These are phyloP conservation scores for Pyrocephalus nanus DNA, from an alignment of 2,797 vertebrate genomes.

Conservation along the genomic window DNA sequence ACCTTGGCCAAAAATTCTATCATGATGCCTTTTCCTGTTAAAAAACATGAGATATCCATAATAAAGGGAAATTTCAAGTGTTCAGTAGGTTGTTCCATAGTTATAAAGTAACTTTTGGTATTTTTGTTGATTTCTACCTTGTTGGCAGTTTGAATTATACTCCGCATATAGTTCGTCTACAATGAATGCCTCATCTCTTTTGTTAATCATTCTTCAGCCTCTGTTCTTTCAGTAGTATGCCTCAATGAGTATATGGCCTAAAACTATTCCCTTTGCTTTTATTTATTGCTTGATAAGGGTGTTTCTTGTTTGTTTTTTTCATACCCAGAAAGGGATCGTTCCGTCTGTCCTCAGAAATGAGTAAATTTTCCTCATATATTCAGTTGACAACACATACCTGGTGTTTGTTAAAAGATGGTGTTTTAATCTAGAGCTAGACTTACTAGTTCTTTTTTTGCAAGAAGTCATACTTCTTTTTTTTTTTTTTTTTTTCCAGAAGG, in stretches of 20 bases:
- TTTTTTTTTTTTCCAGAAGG: neutral
- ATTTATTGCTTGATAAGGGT: neutral
- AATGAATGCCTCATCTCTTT: neutral
- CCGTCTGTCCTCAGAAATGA: neutral
- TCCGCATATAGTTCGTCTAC: neutral
- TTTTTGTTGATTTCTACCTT: neutral
- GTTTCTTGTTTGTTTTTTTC: neutral
- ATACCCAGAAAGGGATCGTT: neutral
- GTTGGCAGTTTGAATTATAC: neutral
- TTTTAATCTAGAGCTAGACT: neutral
- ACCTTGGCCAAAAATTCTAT: neutral
- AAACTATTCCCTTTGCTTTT: neutral
- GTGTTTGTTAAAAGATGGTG: neutral
- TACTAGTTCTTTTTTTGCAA: neutral
- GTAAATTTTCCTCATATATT: neutral
- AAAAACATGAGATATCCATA: neutral
- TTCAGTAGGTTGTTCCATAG: conserved; percentile 24
- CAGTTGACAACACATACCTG: neutral
- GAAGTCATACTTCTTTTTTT: neutral
- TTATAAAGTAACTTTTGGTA: conserved; percentile 34
- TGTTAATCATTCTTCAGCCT: neutral
- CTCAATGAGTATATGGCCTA: neutral
- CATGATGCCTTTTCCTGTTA: neutral
- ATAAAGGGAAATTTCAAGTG: neutral
- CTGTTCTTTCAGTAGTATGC: neutral